A percentile compares a stretch with the other conserved stretches of the same genome.
Evolutionary conservation across 2,797 vertebrate species (phyloP).

Genomic region (Aldrovandia affinis): DNA sequence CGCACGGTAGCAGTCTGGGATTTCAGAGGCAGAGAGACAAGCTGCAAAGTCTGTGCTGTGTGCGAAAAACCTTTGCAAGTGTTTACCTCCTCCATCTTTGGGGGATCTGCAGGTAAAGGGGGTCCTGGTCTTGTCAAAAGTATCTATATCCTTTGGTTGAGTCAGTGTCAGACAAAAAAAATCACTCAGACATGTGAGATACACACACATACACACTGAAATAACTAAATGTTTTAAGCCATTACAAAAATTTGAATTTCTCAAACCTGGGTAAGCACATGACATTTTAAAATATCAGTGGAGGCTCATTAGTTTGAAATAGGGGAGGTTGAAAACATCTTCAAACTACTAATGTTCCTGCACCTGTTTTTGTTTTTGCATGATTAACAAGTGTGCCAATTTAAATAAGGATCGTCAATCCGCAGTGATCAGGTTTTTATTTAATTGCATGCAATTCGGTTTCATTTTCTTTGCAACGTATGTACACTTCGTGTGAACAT

Average conservation of each 20-base stretch:
- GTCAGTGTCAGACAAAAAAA: background rate
- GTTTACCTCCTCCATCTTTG: background rate
- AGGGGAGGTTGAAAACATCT: background rate
- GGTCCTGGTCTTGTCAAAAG: background rate
- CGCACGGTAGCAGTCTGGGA: background rate
- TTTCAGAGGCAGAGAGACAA: background rate
- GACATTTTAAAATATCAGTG: background rate
- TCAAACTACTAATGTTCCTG: background rate
- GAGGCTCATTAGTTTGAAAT: constrained; percentile 1
- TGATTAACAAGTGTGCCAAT: background rate
- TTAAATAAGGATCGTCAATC: too few relatives aligned
- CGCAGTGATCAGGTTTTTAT: background rate
- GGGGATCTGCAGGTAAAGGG: background rate
- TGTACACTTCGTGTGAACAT: too few relatives aligned
- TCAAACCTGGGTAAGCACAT: background rate
- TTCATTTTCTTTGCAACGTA: too few relatives aligned
- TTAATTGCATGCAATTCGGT: background rate
- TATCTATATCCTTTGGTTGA: background rate
- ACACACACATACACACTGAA: background rate
- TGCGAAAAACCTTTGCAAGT: background rate
- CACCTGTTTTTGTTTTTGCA: constrained; percentile 1
- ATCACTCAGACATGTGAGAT: background rate
- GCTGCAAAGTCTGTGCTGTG: background rate
- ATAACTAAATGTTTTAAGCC: too few relatives aligned
- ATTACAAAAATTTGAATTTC: too few relatives aligned